Percentiles rank a stretch among this genome's conserved stretches.
These are phyloP conservation scores for Parus major DNA, from an alignment of 2,113 vertebrate genomes.

Conservation along the genomic window DNA sequence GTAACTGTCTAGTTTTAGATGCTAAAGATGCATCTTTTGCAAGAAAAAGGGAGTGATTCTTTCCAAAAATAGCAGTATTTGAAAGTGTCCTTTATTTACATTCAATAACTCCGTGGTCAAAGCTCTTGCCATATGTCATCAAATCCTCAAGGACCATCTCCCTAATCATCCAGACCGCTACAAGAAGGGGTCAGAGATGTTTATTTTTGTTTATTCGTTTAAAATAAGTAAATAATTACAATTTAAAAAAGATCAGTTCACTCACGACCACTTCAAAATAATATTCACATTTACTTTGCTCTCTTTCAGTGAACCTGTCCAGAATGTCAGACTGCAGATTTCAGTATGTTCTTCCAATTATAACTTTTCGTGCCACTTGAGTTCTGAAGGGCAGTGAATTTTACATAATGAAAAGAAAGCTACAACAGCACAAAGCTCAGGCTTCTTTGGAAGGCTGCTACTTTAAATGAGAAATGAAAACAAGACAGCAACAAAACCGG, in stretches of 20 bases:
- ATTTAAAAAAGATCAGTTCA: background rate
- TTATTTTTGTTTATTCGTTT: background rate
- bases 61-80: background rate
- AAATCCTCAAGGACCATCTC: background rate
- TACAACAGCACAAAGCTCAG: background rate
- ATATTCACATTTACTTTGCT: background rate
- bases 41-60: background rate
- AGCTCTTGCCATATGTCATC: background rate
- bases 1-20: background rate
- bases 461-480: background rate
- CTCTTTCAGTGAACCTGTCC: background rate
- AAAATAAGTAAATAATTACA: background rate
- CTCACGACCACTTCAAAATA: background rate
- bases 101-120: background rate
- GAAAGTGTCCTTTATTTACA: background rate
- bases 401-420: background rate
- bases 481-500: background rate
- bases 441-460: background rate
- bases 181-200: background rate
- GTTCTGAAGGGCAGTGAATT: background rate
- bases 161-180: background rate
- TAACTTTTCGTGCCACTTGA: background rate
- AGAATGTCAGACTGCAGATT: background rate
- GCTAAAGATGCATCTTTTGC: background rate
- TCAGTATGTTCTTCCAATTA: background rate